A percentile compares a stretch with the other conserved stretches of the same genome.
Evolutionary conservation across 2,797 vertebrate species (phyloP).

Genomic region (Anableps anableps): DNA sequence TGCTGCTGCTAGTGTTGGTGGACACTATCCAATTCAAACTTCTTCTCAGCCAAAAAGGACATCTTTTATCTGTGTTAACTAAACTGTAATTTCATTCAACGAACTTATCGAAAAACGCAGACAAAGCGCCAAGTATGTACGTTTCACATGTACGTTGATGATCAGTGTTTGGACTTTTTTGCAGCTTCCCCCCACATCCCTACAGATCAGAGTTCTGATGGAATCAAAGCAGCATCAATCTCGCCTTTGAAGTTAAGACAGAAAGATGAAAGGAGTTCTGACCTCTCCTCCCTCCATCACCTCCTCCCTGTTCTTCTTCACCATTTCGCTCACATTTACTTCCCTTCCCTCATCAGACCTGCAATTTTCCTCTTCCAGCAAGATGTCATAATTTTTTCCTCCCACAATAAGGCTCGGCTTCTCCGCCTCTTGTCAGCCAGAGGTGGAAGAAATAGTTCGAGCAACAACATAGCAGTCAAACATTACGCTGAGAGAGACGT

Average conservation of each 20-base stretch:
- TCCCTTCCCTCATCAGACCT: constrained; percentile 45
- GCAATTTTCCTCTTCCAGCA: constrained; percentile 32
- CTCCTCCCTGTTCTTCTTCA: constrained; percentile 33
- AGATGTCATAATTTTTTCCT: constrained; percentile 36
- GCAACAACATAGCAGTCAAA: constrained; percentile 3
- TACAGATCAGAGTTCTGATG: constrained; percentile 69
- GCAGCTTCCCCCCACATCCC: constrained; percentile 15
- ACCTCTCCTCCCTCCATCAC: constrained; percentile 53
- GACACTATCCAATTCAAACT: background rate
- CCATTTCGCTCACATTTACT: constrained; percentile 31
- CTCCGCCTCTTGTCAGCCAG: constrained; percentile 10
- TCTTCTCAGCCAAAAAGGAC: background rate
- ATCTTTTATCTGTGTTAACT: background rate
- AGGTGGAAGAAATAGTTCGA: constrained; percentile 8
- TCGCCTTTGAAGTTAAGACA: constrained; percentile 80
- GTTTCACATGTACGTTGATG: background rate
- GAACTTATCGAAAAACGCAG: background rate
- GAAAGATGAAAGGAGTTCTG: constrained; percentile 79
- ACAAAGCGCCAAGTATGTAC: background rate
- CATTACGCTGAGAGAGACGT: constrained; percentile 5
- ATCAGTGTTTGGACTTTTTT: constrained; percentile 1
- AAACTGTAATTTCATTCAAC: background rate
- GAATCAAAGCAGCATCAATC: constrained; percentile 75
- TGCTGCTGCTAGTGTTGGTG: background rate
- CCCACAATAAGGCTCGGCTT: constrained; percentile 25